These are phyloP conservation scores for Sinella curviseta DNA, from an alignment of 1,140 invertebrate genomes.

Conservation along the genomic window DNA sequence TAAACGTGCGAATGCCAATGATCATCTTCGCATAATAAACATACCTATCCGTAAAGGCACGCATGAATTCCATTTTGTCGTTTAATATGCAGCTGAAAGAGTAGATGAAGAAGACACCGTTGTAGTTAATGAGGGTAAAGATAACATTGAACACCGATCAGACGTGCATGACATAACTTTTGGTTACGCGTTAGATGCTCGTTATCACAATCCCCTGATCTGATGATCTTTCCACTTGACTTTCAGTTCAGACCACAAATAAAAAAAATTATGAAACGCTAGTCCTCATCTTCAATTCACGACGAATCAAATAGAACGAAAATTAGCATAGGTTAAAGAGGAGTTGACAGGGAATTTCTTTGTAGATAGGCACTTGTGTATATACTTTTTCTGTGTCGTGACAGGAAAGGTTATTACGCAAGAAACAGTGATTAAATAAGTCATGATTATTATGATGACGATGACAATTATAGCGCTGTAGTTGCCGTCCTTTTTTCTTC, in stretches of 20 bases:
- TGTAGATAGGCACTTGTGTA: too few species aligned
- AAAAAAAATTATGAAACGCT: not conserved
- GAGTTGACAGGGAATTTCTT: too few species aligned
- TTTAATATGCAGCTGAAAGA: not conserved
- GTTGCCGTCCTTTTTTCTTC: too few species aligned
- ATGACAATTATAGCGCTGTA: not conserved
- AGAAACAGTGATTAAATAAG: not conserved
- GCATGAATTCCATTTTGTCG: not conserved
- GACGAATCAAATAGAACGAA: not conserved
- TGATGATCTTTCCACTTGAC: not conserved
- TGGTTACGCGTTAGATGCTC: not conserved
- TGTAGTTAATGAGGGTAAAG: not conserved
- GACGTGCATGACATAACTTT: conserved; percentile 2
- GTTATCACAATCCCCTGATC: not conserved
- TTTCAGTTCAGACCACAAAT: not conserved
- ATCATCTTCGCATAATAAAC: not conserved
- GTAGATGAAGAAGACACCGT: not conserved
- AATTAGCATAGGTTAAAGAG: not conserved
- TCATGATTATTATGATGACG: not conserved
- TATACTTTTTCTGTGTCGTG: not conserved
- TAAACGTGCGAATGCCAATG: not conserved
- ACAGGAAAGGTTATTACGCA: not conserved
- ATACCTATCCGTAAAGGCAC: not conserved
- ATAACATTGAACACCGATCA: not conserved
- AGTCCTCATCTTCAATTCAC: not conserved